These are phyloP conservation scores for Hippocampus zosterae DNA, from an alignment of 2,113 vertebrate species.

Conservation along the genomic window DNA sequence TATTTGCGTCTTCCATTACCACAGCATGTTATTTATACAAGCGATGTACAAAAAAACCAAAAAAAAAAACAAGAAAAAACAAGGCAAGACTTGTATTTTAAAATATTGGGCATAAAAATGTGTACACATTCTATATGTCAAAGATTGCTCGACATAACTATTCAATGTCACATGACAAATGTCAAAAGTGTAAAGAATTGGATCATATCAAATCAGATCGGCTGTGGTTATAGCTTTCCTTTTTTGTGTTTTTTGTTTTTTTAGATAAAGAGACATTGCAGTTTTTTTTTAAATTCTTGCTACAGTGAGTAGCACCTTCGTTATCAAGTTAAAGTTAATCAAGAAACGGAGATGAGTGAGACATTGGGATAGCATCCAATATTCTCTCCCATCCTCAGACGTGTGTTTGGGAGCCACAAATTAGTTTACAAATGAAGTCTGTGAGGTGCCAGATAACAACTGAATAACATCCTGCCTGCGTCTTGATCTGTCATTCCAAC, in stretches of 20 bases:
- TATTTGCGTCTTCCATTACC: too few species aligned
- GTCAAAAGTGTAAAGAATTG: neutral
- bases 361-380: conserved; percentile 64
- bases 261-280: neutral
- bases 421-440: conserved; percentile 69
- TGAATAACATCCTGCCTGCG: conserved; percentile 61
- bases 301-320: conserved; percentile 33
- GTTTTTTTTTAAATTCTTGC: neutral
- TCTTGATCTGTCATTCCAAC: conserved; percentile 61
- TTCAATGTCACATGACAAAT: too few species aligned
- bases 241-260: too few species aligned
- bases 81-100: too few species aligned
- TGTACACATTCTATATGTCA: too few species aligned
- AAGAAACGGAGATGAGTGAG: conserved; percentile 60
- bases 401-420: conserved; percentile 58
- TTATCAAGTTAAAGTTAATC: conserved; percentile 72
- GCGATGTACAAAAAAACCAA: too few species aligned
- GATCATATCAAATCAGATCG: neutral
- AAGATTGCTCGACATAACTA: too few species aligned
- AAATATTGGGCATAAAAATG: too few species aligned
- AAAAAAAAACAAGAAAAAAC: too few species aligned
- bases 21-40: too few species aligned
- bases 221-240: neutral
- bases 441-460: conserved; percentile 55
- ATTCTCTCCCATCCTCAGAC: conserved; percentile 57